Conservation (phyloP, 2,113 vertebrate genomes). For the Toxotes chatareus region DNA sequence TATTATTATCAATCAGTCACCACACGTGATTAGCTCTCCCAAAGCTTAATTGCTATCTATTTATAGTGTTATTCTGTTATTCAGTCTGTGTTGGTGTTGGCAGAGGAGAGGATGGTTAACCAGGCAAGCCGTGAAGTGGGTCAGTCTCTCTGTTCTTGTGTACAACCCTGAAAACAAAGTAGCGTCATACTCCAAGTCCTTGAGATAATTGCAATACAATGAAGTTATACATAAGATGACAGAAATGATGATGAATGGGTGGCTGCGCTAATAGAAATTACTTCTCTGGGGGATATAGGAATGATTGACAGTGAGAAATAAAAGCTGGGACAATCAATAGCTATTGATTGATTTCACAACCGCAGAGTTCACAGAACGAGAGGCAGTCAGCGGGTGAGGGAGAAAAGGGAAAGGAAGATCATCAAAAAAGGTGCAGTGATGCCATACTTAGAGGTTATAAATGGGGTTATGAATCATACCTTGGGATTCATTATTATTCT, state of each 20-base stretch:
- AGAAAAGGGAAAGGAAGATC: constrained; percentile 24
- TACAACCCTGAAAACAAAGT: constrained; percentile 50
- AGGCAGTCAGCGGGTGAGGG: background rate
- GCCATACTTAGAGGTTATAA: constrained; percentile 45
- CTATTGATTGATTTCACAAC: constrained; percentile 73
- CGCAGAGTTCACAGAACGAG: constrained; percentile 55
- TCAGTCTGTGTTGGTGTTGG: constrained; percentile 28
- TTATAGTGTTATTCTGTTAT: constrained; percentile 32
- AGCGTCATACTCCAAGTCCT: constrained; percentile 19
- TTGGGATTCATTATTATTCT: constrained; percentile 29
- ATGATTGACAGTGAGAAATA: constrained; percentile 72
- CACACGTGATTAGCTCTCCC: constrained; percentile 3
- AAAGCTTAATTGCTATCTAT: constrained; percentile 26
- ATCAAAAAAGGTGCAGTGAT: constrained; percentile 39
- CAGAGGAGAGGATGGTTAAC: constrained; percentile 29
- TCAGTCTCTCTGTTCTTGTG: constrained; percentile 45
- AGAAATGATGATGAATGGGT: constrained; percentile 77
- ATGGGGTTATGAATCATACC: constrained; percentile 60
- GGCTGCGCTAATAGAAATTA: constrained; percentile 69
- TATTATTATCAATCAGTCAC: background rate
- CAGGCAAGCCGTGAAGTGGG: constrained; percentile 43
- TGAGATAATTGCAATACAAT: constrained; percentile 59
- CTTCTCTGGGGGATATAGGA: constrained; percentile 59
- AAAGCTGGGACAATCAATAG: constrained; percentile 70
- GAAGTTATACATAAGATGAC: constrained; percentile 68